A percentile compares a stretch with the other conserved stretches of the same genome.
Conservation (phyloP, 2,888 invertebrate species). For the Leucoma salicis region DNA sequence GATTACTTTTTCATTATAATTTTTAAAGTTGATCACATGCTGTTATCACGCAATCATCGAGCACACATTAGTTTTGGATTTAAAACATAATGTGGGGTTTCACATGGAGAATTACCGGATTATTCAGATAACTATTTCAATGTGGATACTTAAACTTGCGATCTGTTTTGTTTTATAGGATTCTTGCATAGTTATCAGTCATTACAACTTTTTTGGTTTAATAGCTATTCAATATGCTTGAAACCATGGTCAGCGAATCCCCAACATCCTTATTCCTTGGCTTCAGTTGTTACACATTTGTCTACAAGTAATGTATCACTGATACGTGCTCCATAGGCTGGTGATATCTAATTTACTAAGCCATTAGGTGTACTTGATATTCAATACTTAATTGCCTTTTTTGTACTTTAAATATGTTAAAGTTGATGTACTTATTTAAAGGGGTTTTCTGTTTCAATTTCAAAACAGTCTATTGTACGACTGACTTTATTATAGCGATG, state of each 20-base stretch:
- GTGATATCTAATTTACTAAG: slow-evolving; percentile 33
- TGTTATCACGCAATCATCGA: not conserved
- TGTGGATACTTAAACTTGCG: slow-evolving; percentile 1
- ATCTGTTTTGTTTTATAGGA: not conserved
- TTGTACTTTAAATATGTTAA: slow-evolving; percentile 47
- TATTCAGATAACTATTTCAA: not conserved
- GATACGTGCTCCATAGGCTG: slow-evolving; percentile 29
- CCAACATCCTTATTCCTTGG: slow-evolving; percentile 2
- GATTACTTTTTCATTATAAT: too few species aligned
- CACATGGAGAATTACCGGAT: not conserved
- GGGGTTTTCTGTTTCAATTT: slow-evolving; percentile 49
- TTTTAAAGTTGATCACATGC: not conserved
- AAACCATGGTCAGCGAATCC: slow-evolving; percentile 10
- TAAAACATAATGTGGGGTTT: not conserved
- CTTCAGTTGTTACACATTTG: slow-evolving; percentile 5
- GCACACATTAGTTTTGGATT: not conserved
- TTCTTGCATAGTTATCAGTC: not conserved
- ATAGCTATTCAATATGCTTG: slow-evolving; percentile 11
- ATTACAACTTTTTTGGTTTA: not conserved
- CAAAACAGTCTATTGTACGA: slow-evolving; percentile 48
- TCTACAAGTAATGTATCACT: slow-evolving; percentile 19
- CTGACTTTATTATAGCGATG: slow-evolving; percentile 29
- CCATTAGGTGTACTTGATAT: slow-evolving; percentile 35
- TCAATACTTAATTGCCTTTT: slow-evolving; percentile 35
- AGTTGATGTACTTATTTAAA: slow-evolving; percentile 37